Base-by-base conservation (phyloP, 2,113 vertebrate species). In the Setophaga petechia region DNA sequence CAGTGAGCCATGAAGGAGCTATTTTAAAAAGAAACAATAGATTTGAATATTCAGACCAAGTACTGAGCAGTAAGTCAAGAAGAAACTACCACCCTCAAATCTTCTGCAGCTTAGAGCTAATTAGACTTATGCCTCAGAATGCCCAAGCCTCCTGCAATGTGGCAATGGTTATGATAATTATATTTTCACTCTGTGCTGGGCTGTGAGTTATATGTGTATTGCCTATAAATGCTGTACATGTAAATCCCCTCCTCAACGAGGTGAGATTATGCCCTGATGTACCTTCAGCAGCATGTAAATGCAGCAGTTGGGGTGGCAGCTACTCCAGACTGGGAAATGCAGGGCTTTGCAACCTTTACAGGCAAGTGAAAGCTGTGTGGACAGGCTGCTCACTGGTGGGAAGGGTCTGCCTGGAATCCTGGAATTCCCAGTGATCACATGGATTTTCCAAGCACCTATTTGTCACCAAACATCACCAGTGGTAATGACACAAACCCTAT, bases 121-220 rank as follows among this genome's bases (percentile, higher is more conserved):
- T 98, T 98, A 98, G 96, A 96, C 86, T 95, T 97, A 76, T 91
- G 94, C 95, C 95, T 98, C 90, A 23, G 81, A 97, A 97, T 59
- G 97, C 85, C 73, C 12, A 83, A 96, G 92, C 94, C 91, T 94
- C 61, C 63, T 94, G 96, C 92, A 82, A 95, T 78, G 87, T 62
- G 25, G 96, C 97, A 95, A 97, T 97, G 96, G 96, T 98, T 98
- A 97, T 96, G 97, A 96, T 97, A 98, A 97, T 96, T 97, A 81
- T 94, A 96, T 97, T 96, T 97, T 97, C 96, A 85, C 73, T 35
- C 86, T 94, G 84, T 85, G 92, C 81, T 16, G 82, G 79, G 88
- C 92, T 81, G 81, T 97, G 97, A 98, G 96, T 98, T 98, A 97
- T 73, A 78, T 78, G 71, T 19, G 43, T 35, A 61, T 84, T 24